Evolutionary conservation across 2,888 invertebrate genomes (phyloP), one percentile per base, ranked within the genome.

Genomic region (Cepaea hortensis): DNA sequence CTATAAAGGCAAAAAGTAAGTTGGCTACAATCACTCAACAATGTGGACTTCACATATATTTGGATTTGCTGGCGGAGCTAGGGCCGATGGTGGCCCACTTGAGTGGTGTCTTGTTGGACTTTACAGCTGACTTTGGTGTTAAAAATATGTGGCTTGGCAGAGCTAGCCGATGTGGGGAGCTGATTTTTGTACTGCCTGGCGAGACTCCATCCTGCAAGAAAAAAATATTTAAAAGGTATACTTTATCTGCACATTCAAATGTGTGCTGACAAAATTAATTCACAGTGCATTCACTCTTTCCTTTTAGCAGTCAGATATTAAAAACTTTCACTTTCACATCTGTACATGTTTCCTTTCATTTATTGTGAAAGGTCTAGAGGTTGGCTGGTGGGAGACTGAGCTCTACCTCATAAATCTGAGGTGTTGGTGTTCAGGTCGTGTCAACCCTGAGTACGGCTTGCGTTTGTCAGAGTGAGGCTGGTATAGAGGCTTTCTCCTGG

Each of bases 61-160:
- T 87, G 35, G 73, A 65, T 73, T 90, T 90, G 83, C 89, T 89
- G 61, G 89, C 88, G 5, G 90, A 89, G 75, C 88, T 89, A 15
- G 88, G 87, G 0, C 90, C 90, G 20, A 90, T 84, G n/a, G 90
- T 90, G 68, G 89, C 88, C 77, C 88, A 90, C 73, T 88, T 90
- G 62, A 87, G 86, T 13, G 88, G 75, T 15, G 85, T 85, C 77
- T 84, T 88, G 61, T 18, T 70, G n/a, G 50, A 61, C 62, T 84
- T 85, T 11, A 83, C 48, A 0, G 82, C 77, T n/a, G 84, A 65
- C 68, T 75, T 75, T 46, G 86, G 86, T 15, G 87, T 87, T 48
- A 68, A 7, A 48, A 84, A 84, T 3, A 81, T 48, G 18, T 80
- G 81, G 5, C 35, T 72, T 61, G 86, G 68, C 9, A 23, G 9